Evolutionary conservation across 2,888 invertebrate species (phyloP), one percentile per base, ranked within the genome.

Genomic region (Heliconius aoede): DNA sequence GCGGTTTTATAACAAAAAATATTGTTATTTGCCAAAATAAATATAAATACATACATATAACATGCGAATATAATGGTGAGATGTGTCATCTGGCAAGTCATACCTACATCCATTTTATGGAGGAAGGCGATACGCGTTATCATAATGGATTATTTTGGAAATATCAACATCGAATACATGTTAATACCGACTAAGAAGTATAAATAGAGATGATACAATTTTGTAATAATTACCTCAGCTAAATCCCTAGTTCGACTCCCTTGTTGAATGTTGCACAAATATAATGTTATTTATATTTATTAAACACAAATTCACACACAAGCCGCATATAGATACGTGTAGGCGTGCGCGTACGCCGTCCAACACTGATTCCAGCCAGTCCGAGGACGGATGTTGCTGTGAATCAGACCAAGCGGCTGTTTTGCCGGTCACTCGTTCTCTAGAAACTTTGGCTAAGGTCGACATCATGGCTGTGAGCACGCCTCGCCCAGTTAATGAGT

Each of bases 311-410:
- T 81, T 88, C 89, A 90, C 87, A 89, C 91, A 91, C 92, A 89
- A 88, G 88, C 89, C 88, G 85, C 83, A 86, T 82, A 87, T 84
- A 85, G 80, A 88, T 83, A 88, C 89, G 90, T 90, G 89, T 88
- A 85, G 85, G 85, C 88, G 85, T 90, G 92, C 92, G 91, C 91
- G 86, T 85, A 89, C 88, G 92, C 83, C 85, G 88, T 79, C 82
- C 83, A 82, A 83, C 84, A 90, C 89, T 90, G 86, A 85, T 82
- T 83, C 82, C 83, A 81, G 82, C 83, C 85, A 82, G 85, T 84
- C 85, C 84, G 85, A 84, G 85, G 86, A 86, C 90, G 91, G 89
- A 90, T 89, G 88, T 87, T 85, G 84, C 85, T 83, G 86, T 92
- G 91, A 92, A 87, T 91, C 91, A 91, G 88, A 81, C 79, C 84